phyloP scores from a whole-genome alignment of 2,888 invertebrate genomes.

The Sympetrum striolatum region DNA sequence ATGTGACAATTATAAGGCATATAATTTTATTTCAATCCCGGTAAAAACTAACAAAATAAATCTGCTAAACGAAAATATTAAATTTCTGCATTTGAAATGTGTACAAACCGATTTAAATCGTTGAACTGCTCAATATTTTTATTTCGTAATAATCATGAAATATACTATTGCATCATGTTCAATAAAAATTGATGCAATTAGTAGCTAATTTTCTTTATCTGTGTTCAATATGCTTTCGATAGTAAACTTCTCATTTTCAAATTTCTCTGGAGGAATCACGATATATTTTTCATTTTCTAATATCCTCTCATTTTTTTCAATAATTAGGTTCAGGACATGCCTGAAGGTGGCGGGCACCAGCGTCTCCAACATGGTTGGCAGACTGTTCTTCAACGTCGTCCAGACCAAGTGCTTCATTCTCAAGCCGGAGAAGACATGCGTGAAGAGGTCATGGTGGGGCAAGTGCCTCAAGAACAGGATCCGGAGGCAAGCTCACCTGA shows the following conservation, averaged over 20 bases:
- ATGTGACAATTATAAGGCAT: too few relatives aligned
- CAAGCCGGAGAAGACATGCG: constrained; percentile 78
- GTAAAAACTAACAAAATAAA: too few relatives aligned
- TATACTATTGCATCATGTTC: too few relatives aligned
- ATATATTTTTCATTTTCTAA: background rate
- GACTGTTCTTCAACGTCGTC: constrained; percentile 94
- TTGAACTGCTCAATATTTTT: too few relatives aligned
- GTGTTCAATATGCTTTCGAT: background rate
- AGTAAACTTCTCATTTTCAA: background rate
- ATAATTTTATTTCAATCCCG: too few relatives aligned
- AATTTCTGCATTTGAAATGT: too few relatives aligned
- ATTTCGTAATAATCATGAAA: too few relatives aligned
- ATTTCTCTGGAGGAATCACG: background rate
- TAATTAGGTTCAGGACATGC: constrained; percentile 88
- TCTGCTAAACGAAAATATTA: too few relatives aligned
- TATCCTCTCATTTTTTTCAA: constrained; percentile 50
- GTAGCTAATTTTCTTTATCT: too few relatives aligned
- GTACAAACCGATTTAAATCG: too few relatives aligned
- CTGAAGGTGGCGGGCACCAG: constrained; percentile 86
- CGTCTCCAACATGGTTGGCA: constrained; percentile 88
- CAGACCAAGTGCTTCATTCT: constrained; percentile 92
- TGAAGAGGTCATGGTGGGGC: constrained; percentile 81
- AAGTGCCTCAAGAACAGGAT: constrained; percentile 66
- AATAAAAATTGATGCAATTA: too few relatives aligned
- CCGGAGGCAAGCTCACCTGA: constrained; percentile 74